Base-by-base conservation (phyloP, 2,113 vertebrate genomes). In the Bothrops jararaca region DNA sequence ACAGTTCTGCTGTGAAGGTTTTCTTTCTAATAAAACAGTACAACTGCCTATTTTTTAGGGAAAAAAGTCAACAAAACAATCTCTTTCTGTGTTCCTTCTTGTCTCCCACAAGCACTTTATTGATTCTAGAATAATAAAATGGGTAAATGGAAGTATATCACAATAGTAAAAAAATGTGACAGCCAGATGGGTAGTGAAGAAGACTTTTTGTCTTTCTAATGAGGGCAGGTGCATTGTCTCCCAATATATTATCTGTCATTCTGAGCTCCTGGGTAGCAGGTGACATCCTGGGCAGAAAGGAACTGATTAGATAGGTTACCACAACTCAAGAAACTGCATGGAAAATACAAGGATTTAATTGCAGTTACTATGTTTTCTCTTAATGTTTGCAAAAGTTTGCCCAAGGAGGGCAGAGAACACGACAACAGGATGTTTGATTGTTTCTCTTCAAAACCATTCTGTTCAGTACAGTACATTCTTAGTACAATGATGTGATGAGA, bases 161-260 rank as follows among this genome's bases (percentile, higher is more conserved):
- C 39, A 89, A 52, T 39, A 9, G 74, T 91, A 1, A 3, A 34
- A 34, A 80, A 92, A 5, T 18, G 74, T 34, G 86, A 90, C 26
- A 89, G 4, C 24, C 45, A 20, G 1, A 74, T 0, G 0, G 7
- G 50, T 29, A 29, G 45, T 52, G 58, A 50, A n/a, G 56, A 87
- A 53, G 24, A 42, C 0, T 85, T 34, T 93, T 86, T 93, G 92
- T 86, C 57, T 95, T 0, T 1, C 74, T 11, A 11, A 42, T 87
- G 89, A 89, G 52, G 91, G 90, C 85, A 24, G 85, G 57, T 29
- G 7, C 58, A 91, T 88, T 29, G 34, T 92, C 91, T 91, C 85
- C 45, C 15, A 24, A 80, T 34, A 20, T 89, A 85, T 57, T 87
- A 80, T 42, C 52, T 85, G 80, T 88, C 88, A 29, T 48, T 69